These are phyloP conservation scores for Stichodactyla helianthus DNA, from an alignment of 64 coral and sea anemone species.

Conservation along the genomic window DNA sequence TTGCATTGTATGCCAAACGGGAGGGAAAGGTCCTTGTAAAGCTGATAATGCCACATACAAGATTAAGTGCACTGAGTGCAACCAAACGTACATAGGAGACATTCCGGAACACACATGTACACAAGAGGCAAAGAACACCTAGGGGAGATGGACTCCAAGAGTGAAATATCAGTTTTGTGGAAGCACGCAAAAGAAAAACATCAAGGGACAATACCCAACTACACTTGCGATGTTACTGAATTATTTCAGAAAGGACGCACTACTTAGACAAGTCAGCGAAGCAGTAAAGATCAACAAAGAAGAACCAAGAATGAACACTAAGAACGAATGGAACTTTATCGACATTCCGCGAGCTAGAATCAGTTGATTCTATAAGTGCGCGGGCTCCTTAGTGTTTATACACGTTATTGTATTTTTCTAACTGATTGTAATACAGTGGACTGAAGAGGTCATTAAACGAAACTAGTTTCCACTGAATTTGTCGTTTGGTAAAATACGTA, in stretches of 20 bases:
- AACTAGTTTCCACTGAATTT: too few species aligned
- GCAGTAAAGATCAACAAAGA: neutral
- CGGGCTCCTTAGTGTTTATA: too few species aligned
- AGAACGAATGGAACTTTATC: too few species aligned
- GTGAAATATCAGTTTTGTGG: neutral
- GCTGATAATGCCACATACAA: conserved; percentile 15
- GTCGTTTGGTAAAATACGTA: too few species aligned
- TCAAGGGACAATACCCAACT: neutral
- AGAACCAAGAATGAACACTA: too few species aligned
- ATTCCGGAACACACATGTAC: conserved; percentile 15
- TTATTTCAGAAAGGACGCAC: neutral
- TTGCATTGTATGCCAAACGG: conserved; percentile 36
- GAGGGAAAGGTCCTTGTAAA: conserved; percentile 32
- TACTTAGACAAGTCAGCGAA: conserved; percentile 2
- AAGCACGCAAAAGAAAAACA: conserved; percentile 12
- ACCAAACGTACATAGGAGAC: conserved; percentile 16
- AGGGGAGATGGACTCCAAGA: neutral
- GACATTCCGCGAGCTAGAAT: too few species aligned
- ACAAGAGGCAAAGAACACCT: neutral
- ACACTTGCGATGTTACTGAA: too few species aligned
- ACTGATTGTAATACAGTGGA: too few species aligned
- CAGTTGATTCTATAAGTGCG: too few species aligned
- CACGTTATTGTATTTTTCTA: too few species aligned
- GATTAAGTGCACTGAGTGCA: conserved; percentile 29
- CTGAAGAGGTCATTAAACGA: too few species aligned